Base-by-base conservation (phyloP, 2,113 vertebrate species). In the Vulpes lagopus region DNA sequence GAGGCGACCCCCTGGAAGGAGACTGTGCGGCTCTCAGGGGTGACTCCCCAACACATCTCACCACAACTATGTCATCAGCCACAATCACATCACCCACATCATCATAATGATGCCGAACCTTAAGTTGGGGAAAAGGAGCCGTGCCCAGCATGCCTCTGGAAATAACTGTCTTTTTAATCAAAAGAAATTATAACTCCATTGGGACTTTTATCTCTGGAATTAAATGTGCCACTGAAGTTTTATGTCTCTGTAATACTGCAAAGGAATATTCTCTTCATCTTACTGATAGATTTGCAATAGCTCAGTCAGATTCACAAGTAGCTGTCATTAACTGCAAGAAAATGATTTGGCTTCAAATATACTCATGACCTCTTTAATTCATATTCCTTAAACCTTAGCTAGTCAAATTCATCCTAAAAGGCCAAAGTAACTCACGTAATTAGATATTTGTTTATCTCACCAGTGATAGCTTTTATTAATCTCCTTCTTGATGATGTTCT, bases 121-220 rank as follows among this genome's bases (percentile, higher is more conserved):
- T 76, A 96, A 86, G 73, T 78, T 35, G 19, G 79, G 23, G 69
- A 19, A 64, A 95, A 59, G 55, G 32, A 91, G 16, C 8, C 3
- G 0, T 55, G 62, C 86, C 95, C 78, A 93, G 79, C 67, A 92
- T 78, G 94, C 27, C 30, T 94, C 81, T 92, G 67, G 78, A 96
- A 96, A 97, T 86, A 57, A 23, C 84, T 87, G 19, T 93, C 94
- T 88, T 97, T 97, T 97, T 98, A 96, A 97, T 96, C 85, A 96
- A 94, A 97, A 95, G 59, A 97, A 96, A 97, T 96, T 95, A 95
- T 79, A 94, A 92, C 38, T 96, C 87, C n/a, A 73, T 74, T 43
- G 62, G 95, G 89, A 89, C 60, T 90, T 96, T 94, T 85, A 91
- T 94, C 64, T 95, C 53, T 85, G 76, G 43, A 96, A 97, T 94